phyloP scores from a whole-genome alignment of 1,140 invertebrate species.

The Rhyzopertha dominica region DNA sequence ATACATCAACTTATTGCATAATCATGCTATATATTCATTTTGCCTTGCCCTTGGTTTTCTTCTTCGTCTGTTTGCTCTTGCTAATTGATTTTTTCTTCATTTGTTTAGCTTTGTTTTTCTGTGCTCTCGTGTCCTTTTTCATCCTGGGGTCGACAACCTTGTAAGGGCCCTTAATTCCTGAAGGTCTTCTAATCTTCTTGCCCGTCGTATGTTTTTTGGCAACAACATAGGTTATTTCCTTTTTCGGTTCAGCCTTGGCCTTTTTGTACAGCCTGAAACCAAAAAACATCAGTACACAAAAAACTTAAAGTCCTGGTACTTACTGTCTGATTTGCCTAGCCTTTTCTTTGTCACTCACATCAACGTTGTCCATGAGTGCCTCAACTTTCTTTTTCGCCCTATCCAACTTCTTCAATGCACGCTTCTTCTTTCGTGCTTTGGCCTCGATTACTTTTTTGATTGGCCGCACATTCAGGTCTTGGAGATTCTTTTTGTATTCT shows the following conservation, averaged over 20 bases:
- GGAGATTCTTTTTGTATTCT: slow-evolving; percentile 69
- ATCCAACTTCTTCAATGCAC: slow-evolving; percentile 78
- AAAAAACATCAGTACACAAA: slow-evolving; percentile 2
- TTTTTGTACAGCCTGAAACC: slow-evolving; percentile 84
- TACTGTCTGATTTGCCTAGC: slow-evolving; percentile 84
- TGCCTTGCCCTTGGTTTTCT: slow-evolving; percentile 6
- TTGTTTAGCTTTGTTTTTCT: slow-evolving; percentile 60
- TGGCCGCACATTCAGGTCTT: slow-evolving; percentile 88
- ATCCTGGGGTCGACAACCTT: slow-evolving; percentile 92
- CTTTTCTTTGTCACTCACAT: slow-evolving; percentile 88
- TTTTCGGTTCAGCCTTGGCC: slow-evolving; percentile 75
- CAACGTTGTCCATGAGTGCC: slow-evolving; percentile 80
- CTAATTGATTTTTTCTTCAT: slow-evolving; percentile 26
- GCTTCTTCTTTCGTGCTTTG: slow-evolving; percentile 94
- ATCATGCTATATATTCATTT: slow-evolving; percentile 8
- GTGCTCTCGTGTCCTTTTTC: slow-evolving; percentile 85
- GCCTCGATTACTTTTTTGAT: slow-evolving; percentile 99
- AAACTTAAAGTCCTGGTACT: slow-evolving; percentile 39
- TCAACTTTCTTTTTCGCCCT: slow-evolving; percentile 96
- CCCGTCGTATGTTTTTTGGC: slow-evolving; percentile 82
- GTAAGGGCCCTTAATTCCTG: slow-evolving; percentile 86
- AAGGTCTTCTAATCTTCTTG: slow-evolving; percentile 71
- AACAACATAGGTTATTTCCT: slow-evolving; percentile 90
- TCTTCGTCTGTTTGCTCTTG: slow-evolving; percentile 7
- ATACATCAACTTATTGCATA: no score